Evolutionary conservation across 2,797 vertebrate genomes (phyloP).

Genomic region (Cichlasoma orientale): DNA sequence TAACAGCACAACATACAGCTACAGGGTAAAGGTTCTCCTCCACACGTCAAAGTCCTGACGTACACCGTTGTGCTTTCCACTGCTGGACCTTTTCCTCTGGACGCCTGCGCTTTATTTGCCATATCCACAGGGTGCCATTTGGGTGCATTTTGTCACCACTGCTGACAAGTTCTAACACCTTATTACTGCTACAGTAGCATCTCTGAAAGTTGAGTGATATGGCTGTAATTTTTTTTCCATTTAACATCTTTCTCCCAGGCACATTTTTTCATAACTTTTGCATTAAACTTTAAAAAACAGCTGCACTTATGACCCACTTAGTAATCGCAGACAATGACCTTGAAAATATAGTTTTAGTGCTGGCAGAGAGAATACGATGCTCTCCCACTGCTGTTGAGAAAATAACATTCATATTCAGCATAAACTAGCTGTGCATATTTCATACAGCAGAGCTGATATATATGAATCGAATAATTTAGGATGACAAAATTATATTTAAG

Average conservation of each 20-base stretch:
- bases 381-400: too few relatives aligned
- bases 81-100: constrained; percentile 54
- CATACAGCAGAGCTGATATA: neutral
- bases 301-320: neutral
- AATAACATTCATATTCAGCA: neutral
- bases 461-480: neutral
- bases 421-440: neutral
- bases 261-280: neutral
- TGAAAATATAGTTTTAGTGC: neutral
- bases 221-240: neutral
- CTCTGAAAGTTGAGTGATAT: neutral
- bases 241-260: neutral
- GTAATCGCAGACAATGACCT: neutral
- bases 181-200: neutral
- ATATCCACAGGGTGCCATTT: constrained; percentile 54
- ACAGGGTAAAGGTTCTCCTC: constrained; percentile 46
- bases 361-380: neutral
- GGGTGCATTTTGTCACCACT: constrained; percentile 32
- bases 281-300: neutral
- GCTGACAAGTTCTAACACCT: constrained; percentile 18
- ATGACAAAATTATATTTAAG: neutral
- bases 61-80: constrained; percentile 40
- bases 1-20: constrained; percentile 21
- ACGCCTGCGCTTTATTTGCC: constrained; percentile 54
- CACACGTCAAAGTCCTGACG: constrained; percentile 61